A percentile compares a stretch with the other conserved stretches of the same genome.
These are phyloP conservation scores for Lycopodina hypogea DNA, from an alignment of 37 sponge, comb jelly and placozoan species.

Conservation along the genomic window DNA sequence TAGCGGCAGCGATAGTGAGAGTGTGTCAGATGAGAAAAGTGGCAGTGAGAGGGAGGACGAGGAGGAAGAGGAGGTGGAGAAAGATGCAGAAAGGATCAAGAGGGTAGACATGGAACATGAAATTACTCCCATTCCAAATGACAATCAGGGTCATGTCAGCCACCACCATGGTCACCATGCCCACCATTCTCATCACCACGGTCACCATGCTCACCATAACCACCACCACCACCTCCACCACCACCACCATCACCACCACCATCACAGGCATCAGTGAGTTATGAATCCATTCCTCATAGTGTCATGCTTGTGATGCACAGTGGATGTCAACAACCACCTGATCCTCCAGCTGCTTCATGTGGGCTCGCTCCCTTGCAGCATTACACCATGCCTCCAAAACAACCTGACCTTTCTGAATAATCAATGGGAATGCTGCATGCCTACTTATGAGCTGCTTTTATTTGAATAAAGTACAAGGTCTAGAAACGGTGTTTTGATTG, in stretches of 20 bases:
- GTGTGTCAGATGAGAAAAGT: background rate
- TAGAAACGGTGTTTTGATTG: no score
- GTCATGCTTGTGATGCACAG: no score
- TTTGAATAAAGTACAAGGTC: no score
- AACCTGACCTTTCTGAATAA: no score
- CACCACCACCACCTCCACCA: background rate
- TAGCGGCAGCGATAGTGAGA: background rate
- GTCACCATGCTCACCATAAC: slow-evolving; percentile 2
- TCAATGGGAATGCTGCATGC: no score
- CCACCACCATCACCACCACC: slow-evolving; percentile 3
- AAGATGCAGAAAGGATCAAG: slow-evolving; percentile 1
- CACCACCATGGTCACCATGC: background rate
- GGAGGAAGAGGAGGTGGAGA: background rate
- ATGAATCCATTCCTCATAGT: background rate
- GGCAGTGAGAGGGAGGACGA: background rate
- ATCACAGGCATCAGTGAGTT: slow-evolving; percentile 6
- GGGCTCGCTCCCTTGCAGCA: no score
- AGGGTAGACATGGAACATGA: background rate
- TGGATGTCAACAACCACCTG: no score
- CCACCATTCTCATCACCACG: background rate
- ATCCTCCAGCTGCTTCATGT: no score
- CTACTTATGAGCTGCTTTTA: no score
- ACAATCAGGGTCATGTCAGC: background rate
- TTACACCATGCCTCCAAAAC: no score
- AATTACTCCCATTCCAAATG: background rate